A percentile compares a stretch with the other conserved stretches of the same genome.
phyloP scores from a whole-genome alignment of 2,888 invertebrate species.

The Mesorhabditis belari region DNA sequence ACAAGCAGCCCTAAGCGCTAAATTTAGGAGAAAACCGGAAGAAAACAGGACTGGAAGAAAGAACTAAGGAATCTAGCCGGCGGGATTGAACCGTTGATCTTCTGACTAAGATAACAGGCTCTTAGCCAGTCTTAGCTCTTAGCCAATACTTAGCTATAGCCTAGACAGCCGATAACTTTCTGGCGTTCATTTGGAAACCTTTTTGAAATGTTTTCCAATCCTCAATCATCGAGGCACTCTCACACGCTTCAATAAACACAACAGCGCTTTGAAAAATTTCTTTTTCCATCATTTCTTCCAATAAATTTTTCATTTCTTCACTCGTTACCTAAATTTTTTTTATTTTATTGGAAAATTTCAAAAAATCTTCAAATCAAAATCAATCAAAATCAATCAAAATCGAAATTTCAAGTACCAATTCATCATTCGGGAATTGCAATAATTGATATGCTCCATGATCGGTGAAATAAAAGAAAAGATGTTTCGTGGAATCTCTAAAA shows the following conservation, averaged over 20 bases:
- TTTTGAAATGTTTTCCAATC: conserved; percentile 15
- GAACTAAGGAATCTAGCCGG: too few species aligned
- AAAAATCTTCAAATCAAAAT: background rate
- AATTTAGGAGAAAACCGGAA: too few species aligned
- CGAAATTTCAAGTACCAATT: conserved; percentile 27
- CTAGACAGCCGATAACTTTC: too few species aligned
- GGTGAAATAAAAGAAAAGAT: conserved; percentile 61
- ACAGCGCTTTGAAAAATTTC: conserved; percentile 58
- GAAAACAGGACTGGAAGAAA: background rate
- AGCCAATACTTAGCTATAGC: too few species aligned
- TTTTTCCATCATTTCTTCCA: conserved; percentile 53
- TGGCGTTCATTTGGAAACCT: conserved; percentile 52
- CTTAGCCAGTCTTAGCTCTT: too few species aligned
- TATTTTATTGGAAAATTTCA: too few species aligned
- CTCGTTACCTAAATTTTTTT: conserved; percentile 50
- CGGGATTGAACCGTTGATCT: too few species aligned
- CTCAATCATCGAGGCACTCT: conserved; percentile 62
- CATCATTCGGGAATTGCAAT: conserved; percentile 57
- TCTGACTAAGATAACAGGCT: too few species aligned
- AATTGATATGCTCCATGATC: conserved; percentile 62
- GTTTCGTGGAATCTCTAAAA: conserved; percentile 58
- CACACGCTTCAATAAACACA: conserved; percentile 62
- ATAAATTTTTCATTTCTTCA: conserved; percentile 40
- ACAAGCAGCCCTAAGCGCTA: too few species aligned
- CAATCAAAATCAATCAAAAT: too few species aligned